Percentiles rank a stretch among this genome's conserved stretches.
These are phyloP conservation scores for Drosophila mercatorum DNA, from an alignment of 2,888 invertebrate species.

Conservation along the genomic window DNA sequence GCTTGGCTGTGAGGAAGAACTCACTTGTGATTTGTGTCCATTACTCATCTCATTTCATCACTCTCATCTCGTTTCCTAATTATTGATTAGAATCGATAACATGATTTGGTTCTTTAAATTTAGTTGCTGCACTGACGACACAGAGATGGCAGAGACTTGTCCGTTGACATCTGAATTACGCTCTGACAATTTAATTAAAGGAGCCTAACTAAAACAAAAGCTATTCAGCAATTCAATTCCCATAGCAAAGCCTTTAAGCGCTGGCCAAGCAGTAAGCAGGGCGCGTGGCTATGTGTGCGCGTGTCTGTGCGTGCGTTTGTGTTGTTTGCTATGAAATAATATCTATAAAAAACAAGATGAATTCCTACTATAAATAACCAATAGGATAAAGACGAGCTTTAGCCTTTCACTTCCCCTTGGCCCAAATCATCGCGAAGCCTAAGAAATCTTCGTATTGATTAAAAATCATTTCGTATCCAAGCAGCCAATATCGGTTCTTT, in stretches of 20 bases:
- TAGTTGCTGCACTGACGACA: too few species aligned
- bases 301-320: not conserved
- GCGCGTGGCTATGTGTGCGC: not conserved
- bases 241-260: not conserved
- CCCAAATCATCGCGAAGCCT: not conserved
- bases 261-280: not conserved
- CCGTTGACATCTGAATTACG: not conserved
- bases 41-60: too few species aligned
- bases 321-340: not conserved
- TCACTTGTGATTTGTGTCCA: too few species aligned
- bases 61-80: too few species aligned
- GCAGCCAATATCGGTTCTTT: not conserved
- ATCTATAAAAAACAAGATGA: not conserved
- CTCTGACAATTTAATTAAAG: not conserved
- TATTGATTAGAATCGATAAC: too few species aligned
- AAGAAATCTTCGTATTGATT: not conserved
- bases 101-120: too few species aligned
- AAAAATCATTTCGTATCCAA: not conserved
- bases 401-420: not conserved
- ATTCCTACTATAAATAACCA: not conserved
- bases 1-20: too few species aligned
- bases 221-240: not conserved
- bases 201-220: not conserved
- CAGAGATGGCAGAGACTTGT: not conserved
- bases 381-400: not conserved